Base-by-base conservation (phyloP, 1,140 invertebrate genomes). In the Halesus radiatus region DNA sequence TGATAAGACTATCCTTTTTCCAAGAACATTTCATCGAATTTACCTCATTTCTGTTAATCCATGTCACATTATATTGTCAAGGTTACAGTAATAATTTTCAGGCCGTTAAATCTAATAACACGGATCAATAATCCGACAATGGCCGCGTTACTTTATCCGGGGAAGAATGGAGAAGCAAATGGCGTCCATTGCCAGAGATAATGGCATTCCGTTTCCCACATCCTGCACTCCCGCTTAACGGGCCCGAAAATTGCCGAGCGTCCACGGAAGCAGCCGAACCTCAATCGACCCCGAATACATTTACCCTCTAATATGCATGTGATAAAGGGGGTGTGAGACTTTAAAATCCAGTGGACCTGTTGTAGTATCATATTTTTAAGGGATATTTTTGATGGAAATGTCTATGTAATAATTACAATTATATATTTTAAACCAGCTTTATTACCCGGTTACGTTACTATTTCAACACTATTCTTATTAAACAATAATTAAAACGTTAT, bases 191-290 rank as follows among this genome's bases (percentile, higher is more conserved):
- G 68, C 32, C 50, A 1, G 76, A 62, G 60, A 78, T 83, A 83
- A 83, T 83, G 79, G 78, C 78, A 78, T 80, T 80, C 81, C 81
- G 80, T 83, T 83, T 74, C 79, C 78, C 68, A 72, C 81, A 83
- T 83, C 81, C 81, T 83, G 81, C 81, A 80, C 81, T 83, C 78
- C 60, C n/a, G 66, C 64, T 20, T 80, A 80, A 78, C 81, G 53
- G 58, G 70, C n/a, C 60, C 78, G 53, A 79, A n/a, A 15, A 52
- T 52, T 16, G 64, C 32, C 60, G 32, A 72, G 13, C 66, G n/a
- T 54, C 15, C 32, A 18, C 56, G 54, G 54, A 75, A 76, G 20
- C 56, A 60, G 54, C 56, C 78, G 54, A 72, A 23, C 54, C 23
- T 45, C 50, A 6, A 72, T 58, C 81, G 73, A 79, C 64, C 78